Evolutionary conservation across 2,113 vertebrate genomes (phyloP), one percentile per base, ranked within the genome.

Genomic region (Eolophus roseicapilla): DNA sequence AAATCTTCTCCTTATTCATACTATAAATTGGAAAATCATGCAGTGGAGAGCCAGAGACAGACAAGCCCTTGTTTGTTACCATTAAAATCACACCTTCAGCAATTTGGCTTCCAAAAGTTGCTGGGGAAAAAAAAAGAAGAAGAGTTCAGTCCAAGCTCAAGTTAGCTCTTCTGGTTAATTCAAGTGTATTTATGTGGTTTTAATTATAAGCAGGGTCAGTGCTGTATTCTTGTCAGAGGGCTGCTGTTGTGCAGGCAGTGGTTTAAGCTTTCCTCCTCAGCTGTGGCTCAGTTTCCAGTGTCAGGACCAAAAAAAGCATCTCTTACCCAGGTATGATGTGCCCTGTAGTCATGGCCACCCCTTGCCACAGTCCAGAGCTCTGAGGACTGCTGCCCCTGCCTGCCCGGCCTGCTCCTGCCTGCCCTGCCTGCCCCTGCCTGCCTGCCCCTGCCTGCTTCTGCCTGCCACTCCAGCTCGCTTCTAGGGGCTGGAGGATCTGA

Each of bases 291-390:
- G 16, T 25, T 67, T 28, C 10, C 88, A 43, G 14, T 3, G 0
- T 9, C 43, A 73, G 68, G n/a, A 60, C 28, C 14, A 41, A 16
- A 47, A 47, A 17, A n/a, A 9, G 16, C 33, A 11, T 27, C 31
- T 82, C 24, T 15, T 21, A 8, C 20, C n/a, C 1, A 0, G 1
- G 25, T 0, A 3, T 2, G 25, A n/a, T 17, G 39, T 28, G 11
- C 12, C 14, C 20, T 4, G 2, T 6, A 24, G 28, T n/a, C 44
- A 17, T 16, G 31, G 20, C 4, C 17, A 31, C 4, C 47, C 43
- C 41, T 29, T 3, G 3, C 31, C 2, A 1, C 3, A 21, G 33
- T 23, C 20, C 47, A 16, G 64, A 41, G 43, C 31, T 33, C 17
- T 1, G 28, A 43, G 57, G 15, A 28, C 7, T 33, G 8, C n/a